Conservation (phyloP, 2,888 invertebrate genomes). For the Drosophila mulleri region DNA sequence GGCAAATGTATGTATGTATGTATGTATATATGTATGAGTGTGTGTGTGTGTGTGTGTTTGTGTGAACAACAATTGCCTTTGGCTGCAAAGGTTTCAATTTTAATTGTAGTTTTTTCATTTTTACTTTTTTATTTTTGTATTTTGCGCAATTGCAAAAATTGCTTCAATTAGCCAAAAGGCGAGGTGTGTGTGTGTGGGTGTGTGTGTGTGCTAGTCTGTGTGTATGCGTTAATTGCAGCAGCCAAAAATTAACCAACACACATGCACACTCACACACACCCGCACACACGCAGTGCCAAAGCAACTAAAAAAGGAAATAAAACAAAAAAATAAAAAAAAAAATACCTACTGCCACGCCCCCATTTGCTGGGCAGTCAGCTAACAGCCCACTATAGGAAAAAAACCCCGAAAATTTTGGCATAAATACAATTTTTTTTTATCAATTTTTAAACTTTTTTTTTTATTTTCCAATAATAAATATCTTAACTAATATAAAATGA, state of each 20-base stretch:
- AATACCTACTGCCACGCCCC: no score
- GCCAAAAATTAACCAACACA: not conserved
- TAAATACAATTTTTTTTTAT: no score
- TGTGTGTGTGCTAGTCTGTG: slow-evolving; percentile 26
- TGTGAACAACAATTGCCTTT: slow-evolving; percentile 49
- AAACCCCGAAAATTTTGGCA: no score
- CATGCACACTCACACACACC: slow-evolving; percentile 11
- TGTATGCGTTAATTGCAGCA: slow-evolving; percentile 6
- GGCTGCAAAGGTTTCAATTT: slow-evolving; percentile 59
- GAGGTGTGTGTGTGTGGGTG: slow-evolving; percentile 10
- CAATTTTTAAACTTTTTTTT: no score
- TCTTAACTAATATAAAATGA: no score
- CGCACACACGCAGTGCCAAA: slow-evolving; percentile 9
- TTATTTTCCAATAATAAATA: no score
- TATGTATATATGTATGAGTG: not conserved
- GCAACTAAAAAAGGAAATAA: slow-evolving; percentile 10
- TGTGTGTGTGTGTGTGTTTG: slow-evolving; percentile 3
- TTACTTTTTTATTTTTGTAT: slow-evolving; percentile 18
- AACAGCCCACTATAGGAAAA: no score
- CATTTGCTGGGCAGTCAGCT: no score
- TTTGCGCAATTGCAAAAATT: slow-evolving; percentile 65
- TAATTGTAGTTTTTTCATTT: slow-evolving; percentile 49
- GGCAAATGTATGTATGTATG: slow-evolving; percentile 6
- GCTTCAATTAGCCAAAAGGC: slow-evolving; percentile 59
- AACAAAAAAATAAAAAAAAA: not conserved